Base-by-base conservation (phyloP, 1,140 invertebrate genomes). In the Drosophila saltans region DNA sequence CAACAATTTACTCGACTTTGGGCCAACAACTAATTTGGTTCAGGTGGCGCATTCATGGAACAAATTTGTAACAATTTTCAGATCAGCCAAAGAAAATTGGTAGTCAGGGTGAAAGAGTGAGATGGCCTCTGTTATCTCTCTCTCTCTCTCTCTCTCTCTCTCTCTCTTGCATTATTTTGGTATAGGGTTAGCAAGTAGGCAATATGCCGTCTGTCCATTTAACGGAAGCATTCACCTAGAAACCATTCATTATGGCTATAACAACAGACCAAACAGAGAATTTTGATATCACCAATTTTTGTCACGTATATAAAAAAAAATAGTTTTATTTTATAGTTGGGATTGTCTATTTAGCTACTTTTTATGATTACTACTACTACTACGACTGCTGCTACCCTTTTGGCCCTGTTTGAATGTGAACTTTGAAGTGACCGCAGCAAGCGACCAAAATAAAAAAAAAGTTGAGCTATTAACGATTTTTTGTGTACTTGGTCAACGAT, bases 31-130 rank as follows among this genome's bases (percentile, higher is more conserved):
- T 91, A 91, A 91, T 91, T 91, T 91, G 84, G 73, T 76, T 91
- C 89, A 91, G 88, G 89, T 91, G 88, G 78, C 75, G 81, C 73
- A 75, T 76, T 70, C 75, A 86, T 73, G 86, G 72, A 80, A 80
- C 80, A 90, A 90, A 86, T 86, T 86, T 88, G 79, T 82, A 86
- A 88, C 79, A 86, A 88, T 86, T 86, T 82, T 64, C 59, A 68
- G 83, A 79, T 79, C 79, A 78, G 68, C 64, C 69, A 72, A 41
- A 56, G 55, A 70, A 78, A 82, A 69, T 75, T 69, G 67, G 75
- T 52, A 52, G 21, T 26, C 45, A 52, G 8, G 21, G 21, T 21
- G 2, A 52, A 59, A 70, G 28, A 63, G 59, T 39, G 40, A 66
- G 28, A 30, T 30, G 28, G 28, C 28, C 28, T 30, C 28, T 30